phyloP scores from a whole-genome alignment of 2,113 vertebrate genomes.

The Axis porcinus region DNA sequence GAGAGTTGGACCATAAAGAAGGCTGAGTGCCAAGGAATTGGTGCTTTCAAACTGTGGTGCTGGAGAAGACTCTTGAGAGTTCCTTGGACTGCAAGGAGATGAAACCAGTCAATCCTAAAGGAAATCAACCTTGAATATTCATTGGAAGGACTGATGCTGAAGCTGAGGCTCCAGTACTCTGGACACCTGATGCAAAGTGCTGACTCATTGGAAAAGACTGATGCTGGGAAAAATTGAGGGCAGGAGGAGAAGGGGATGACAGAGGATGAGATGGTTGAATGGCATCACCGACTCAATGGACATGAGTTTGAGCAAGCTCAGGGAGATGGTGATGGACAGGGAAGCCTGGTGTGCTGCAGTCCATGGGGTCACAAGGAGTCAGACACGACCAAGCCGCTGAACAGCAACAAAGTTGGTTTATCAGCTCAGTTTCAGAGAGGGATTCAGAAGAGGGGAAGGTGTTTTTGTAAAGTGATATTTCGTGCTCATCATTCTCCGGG shows the following conservation, averaged over 20 bases:
- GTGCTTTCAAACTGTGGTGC: neutral
- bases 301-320: neutral
- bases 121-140: neutral
- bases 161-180: neutral
- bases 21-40: neutral
- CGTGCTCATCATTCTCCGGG: fast-evolving
- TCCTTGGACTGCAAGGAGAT: neutral
- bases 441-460: neutral
- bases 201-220: neutral
- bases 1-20: neutral
- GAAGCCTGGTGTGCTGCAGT: neutral
- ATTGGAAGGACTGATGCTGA: neutral
- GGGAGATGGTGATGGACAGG: neutral
- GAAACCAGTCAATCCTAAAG: neutral
- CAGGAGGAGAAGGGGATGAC: neutral
- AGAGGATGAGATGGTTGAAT: neutral
- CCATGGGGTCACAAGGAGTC: neutral
- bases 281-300: neutral
- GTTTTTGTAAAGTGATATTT: neutral
- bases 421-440: neutral
- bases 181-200: neutral
- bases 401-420: neutral
- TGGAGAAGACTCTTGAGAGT: neutral
- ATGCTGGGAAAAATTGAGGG: neutral
- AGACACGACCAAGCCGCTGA: fast-evolving